Conservation (phyloP, 2,113 vertebrate species). For the Phalacrocorax brasilianus region DNA sequence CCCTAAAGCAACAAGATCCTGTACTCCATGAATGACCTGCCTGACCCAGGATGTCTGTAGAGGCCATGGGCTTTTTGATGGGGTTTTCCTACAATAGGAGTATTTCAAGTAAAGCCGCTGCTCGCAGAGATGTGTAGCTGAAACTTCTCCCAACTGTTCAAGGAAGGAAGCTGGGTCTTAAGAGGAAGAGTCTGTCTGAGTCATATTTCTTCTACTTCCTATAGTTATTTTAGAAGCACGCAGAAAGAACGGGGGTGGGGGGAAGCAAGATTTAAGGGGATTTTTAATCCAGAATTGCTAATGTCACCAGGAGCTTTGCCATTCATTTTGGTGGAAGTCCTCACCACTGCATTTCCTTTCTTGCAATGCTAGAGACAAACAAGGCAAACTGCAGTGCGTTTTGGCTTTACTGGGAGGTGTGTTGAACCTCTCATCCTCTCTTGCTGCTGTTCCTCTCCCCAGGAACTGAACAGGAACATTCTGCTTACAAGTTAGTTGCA, state of each 20-base stretch:
- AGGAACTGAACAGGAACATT: not conserved
- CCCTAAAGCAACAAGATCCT: not conserved
- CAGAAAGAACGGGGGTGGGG: not conserved
- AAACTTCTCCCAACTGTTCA: not conserved
- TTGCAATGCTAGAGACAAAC: not conserved
- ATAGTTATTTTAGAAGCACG: not conserved
- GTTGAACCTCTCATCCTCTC: not conserved
- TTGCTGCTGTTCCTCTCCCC: not conserved
- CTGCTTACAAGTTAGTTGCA: not conserved
- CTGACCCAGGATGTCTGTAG: constrained; percentile 50
- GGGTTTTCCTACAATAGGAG: constrained; percentile 2
- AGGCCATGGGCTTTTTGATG: not conserved
- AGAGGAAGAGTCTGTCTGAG: constrained; percentile 33
- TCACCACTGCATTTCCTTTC: not conserved
- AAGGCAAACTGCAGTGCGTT: not conserved
- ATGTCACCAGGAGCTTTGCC: not conserved
- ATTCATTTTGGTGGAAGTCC: not conserved
- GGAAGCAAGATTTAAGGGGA: not conserved
- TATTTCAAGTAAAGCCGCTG: not conserved
- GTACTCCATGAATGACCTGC: not conserved
- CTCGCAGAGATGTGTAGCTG: not conserved
- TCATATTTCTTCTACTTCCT: constrained; percentile 33
- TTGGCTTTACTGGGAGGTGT: not conserved
- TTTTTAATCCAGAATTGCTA: not conserved
- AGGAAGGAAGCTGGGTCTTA: constrained; percentile 45